Evolutionary conservation across 1,140 invertebrate genomes (phyloP).

Genomic region (Atopsyche davidsoni): DNA sequence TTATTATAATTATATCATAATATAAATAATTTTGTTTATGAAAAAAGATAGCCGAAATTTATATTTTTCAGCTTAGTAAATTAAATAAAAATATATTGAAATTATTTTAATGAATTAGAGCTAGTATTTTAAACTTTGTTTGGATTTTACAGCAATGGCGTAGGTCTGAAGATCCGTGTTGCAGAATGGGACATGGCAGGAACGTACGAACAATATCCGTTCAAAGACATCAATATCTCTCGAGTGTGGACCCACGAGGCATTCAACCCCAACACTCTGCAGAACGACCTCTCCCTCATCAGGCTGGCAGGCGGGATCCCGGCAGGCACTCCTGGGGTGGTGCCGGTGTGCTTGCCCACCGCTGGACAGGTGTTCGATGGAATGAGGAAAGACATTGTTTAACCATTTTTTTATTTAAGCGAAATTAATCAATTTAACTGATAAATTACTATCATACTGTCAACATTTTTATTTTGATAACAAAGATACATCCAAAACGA

Average conservation of each 20-base stretch:
- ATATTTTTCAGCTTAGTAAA: too few species aligned
- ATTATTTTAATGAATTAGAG: too few species aligned
- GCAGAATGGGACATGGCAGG: constrained; percentile 64
- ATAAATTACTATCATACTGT: too few species aligned
- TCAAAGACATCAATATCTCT: constrained; percentile 51
- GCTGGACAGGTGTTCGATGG: constrained; percentile 49
- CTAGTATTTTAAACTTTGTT: too few species aligned
- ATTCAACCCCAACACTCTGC: constrained; percentile 58
- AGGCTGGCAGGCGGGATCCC: constrained; percentile 53
- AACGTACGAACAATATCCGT: constrained; percentile 54
- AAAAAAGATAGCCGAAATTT: too few species aligned
- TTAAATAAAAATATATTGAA: too few species aligned
- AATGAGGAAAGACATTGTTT: constrained; percentile 43
- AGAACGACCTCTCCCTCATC: constrained; percentile 65
- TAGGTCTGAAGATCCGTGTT: constrained; percentile 54
- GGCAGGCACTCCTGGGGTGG: constrained; percentile 55
- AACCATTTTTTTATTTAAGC: neutral
- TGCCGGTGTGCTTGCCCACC: constrained; percentile 62
- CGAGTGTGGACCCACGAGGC: constrained; percentile 58
- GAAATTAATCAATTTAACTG: constrained; percentile 7
- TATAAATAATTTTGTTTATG: too few species aligned
- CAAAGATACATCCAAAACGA: too few species aligned
- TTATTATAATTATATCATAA: too few species aligned
- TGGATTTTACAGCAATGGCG: constrained; percentile 33
- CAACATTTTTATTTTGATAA: too few species aligned